Evolutionary conservation across 2,888 invertebrate species (phyloP), one percentile per base, ranked within the genome.

Genomic region (Lasius platythorax): DNA sequence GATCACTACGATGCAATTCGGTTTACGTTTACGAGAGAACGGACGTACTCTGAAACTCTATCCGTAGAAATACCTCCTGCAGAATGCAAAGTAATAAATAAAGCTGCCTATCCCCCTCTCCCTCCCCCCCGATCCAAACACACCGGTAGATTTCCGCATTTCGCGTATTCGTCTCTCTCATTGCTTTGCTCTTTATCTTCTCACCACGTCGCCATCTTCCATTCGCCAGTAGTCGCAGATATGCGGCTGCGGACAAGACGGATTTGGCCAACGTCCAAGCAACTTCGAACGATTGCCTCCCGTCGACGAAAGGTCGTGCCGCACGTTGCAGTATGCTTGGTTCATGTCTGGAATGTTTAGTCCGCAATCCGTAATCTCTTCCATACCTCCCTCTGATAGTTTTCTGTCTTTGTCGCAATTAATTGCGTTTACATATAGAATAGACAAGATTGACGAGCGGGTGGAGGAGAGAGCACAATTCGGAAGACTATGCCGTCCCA

Each of bases 231-330:
- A 56, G 87, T 81, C 74, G 82, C 87, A 91, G 91, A 91, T 91
- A 91, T 87, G 90, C 92, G 92, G 89, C 90, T 88, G 90, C 89
- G 88, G 90, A 91, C 87, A 87, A 89, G 87, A 88, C 89, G 91
- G 86, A 89, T 89, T 92, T 94, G 94, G 94, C 94, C 81, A 53
- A 82, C 82, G 88, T 93, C 94, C 94, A 94, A 93, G 91, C 92
- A 93, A 93, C 93, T 94, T 91, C 88, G 86, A 93, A 89, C 94
- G 93, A 94, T 93, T 93, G 93, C 92, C 92, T 93, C 85, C 79
- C 74, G 75, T 74, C 18, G 50, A 53, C 8, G 6, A 70, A 30
- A 70, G 72, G 67, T 81, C 73, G 50, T 64, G 68, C 84, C 68
- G 67, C 86, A 67, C 84, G 72, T 86, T 85, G 90, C 90, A 90